Evolutionary conservation across 2,113 vertebrate species (phyloP).

Genomic region (Lagopus muta): DNA sequence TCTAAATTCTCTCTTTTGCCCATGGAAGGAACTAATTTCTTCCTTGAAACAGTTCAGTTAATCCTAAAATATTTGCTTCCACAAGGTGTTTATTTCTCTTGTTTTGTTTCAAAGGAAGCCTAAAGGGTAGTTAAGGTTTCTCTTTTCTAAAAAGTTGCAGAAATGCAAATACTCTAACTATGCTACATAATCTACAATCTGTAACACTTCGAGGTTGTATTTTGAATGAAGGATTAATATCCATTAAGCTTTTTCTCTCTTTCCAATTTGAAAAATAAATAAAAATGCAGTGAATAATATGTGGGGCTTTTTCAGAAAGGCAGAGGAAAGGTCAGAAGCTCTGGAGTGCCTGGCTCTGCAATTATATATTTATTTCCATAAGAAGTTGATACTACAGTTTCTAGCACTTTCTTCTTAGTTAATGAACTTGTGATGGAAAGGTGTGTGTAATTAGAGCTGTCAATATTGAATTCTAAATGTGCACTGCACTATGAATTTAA

Average conservation of each 20-base stretch:
- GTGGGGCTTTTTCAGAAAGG: neutral
- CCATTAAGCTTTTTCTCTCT: neutral
- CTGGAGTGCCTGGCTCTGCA: neutral
- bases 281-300: neutral
- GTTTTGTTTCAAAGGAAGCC: neutral
- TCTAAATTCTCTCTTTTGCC: neutral
- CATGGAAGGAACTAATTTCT: neutral
- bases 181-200: neutral
- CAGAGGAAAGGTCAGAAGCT: neutral
- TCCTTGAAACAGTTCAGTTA: accelerated
- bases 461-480: constrained; percentile 76
- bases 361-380: neutral
- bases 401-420: constrained; percentile 62
- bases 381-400: constrained; percentile 49
- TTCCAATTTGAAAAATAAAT: neutral
- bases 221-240: neutral
- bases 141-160: neutral
- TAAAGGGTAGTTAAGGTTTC: neutral
- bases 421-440: constrained; percentile 76
- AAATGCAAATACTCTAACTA: neutral
- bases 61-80: neutral
- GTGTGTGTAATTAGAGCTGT: constrained; percentile 77
- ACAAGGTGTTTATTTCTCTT: neutral
- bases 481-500: constrained; percentile 76
- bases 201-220: neutral